Evolutionary conservation across 2,113 vertebrate species (phyloP).

Genomic region (Lota lota): DNA sequence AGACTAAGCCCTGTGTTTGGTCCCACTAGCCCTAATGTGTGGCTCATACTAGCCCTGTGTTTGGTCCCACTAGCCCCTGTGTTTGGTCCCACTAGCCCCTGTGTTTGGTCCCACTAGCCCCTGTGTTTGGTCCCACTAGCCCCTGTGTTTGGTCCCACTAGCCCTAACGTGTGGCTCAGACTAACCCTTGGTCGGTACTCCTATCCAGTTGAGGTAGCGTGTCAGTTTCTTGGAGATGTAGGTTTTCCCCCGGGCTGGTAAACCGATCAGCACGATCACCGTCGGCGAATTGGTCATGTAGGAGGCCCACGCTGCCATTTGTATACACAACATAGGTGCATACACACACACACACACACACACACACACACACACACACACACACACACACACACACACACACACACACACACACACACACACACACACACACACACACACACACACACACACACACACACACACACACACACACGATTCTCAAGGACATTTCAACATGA

Average conservation of each 20-base stretch:
- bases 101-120: no score
- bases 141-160: no score
- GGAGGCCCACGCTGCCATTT: conserved; percentile 87
- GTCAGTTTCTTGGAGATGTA: conserved; percentile 98
- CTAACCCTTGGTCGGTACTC: conserved; percentile 93
- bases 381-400: not conserved
- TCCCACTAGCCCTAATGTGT: no score
- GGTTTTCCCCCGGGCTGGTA: conserved; percentile 89
- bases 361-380: not conserved
- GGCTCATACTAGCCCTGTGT: conserved; percentile 73
- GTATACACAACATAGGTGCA: conserved; percentile 2
- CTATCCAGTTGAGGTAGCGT: conserved; percentile 98
- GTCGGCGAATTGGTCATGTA: conserved; percentile 97
- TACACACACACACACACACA: conserved; percentile 4
- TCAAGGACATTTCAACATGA: no score
- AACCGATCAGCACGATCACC: conserved; percentile 95
- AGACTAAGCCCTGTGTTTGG: no score
- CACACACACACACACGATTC: no score
- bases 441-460: no score
- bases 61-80: no score
- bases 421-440: no score
- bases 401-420: no score
- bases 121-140: no score
- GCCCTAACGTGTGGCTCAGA: not conserved
- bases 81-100: no score